Conservation (phyloP, 1,140 invertebrate genomes). For the Drosophila pruinosa region DNA sequence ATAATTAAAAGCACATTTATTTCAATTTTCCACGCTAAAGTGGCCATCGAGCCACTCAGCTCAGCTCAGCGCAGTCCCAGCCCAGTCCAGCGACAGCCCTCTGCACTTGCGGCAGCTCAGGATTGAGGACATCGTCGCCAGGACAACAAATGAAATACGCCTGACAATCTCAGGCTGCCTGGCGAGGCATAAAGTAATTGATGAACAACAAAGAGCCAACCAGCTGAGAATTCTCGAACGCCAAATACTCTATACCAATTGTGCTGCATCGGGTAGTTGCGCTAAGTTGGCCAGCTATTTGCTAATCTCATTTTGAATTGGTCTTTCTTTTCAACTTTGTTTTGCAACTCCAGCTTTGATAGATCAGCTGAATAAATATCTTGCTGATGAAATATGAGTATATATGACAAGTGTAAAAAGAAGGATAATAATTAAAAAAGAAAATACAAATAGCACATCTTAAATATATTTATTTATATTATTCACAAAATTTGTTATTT, state of each 20-base stretch:
- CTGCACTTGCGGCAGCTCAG: not conserved
- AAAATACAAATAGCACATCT: no score
- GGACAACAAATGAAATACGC: constrained; percentile 43
- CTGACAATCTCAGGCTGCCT: constrained; percentile 37
- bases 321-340: no score
- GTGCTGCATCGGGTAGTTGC: not conserved
- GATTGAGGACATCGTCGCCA: constrained; percentile 24
- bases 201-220: constrained; percentile 35
- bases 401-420: no score
- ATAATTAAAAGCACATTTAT: constrained; percentile 77
- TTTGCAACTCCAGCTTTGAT: no score
- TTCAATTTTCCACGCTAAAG: constrained; percentile 67
- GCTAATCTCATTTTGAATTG: no score
- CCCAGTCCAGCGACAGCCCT: not conserved
- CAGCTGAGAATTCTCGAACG: not conserved
- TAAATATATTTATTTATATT: no score
- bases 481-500: no score
- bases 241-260: not conserved
- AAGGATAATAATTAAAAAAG: no score
- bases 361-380: no score
- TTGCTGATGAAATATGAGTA: no score
- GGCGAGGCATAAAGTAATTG: constrained; percentile 42
- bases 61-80: not conserved
- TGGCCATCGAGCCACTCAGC: constrained; percentile 39
- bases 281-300: not conserved